Percentiles rank a stretch among this genome's conserved stretches.
These are phyloP conservation scores for Scomber scombrus DNA, from an alignment of 2,113 vertebrate genomes.

Conservation along the genomic window DNA sequence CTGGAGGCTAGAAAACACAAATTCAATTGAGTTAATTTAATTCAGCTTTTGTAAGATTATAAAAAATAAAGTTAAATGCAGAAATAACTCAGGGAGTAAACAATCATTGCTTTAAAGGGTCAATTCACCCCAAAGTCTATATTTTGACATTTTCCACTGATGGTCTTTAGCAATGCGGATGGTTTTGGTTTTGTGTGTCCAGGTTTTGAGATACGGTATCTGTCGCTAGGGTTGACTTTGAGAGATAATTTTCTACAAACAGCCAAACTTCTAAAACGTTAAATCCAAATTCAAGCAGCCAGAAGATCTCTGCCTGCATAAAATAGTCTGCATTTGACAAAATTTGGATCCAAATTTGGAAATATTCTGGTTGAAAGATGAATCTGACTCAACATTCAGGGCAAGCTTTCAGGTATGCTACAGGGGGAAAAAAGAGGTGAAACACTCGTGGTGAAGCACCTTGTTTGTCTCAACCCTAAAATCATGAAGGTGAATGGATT, in stretches of 20 bases:
- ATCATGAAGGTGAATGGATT: neutral
- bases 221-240: neutral
- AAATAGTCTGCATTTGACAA: neutral
- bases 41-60: neutral
- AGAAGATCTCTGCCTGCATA: neutral
- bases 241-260: neutral
- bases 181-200: no score
- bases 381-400: neutral
- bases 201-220: neutral
- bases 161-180: neutral
- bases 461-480: neutral
- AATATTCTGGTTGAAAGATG: neutral
- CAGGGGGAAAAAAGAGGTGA: neutral
- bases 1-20: conserved; percentile 52
- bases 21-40: conserved; percentile 2
- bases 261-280: neutral
- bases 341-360: neutral
- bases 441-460: neutral
- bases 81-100: neutral
- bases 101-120: neutral
- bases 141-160: neutral
- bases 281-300: neutral
- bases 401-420: neutral
- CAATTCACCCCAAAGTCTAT: neutral
- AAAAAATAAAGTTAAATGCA: neutral